phyloP scores from a whole-genome alignment of 2,113 vertebrate species.

The Zosterops hypoxanthus region DNA sequence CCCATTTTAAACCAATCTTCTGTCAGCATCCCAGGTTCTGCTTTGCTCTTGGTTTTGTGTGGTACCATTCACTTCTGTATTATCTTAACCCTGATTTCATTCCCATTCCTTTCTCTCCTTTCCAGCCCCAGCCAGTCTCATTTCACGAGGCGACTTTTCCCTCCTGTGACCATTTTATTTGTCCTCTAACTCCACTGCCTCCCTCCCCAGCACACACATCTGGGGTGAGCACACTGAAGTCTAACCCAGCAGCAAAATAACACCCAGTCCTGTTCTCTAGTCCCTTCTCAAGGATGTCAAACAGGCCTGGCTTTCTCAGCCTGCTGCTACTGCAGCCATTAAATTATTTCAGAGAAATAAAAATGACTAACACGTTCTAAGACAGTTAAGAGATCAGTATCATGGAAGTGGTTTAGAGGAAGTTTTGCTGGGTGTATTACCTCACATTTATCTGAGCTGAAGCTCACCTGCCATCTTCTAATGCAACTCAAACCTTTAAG shows the following conservation, averaged over 20 bases:
- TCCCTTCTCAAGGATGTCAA: background rate
- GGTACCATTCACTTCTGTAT: background rate
- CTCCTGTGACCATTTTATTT: background rate
- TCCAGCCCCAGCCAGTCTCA: background rate
- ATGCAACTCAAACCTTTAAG: background rate
- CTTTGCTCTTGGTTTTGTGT: background rate
- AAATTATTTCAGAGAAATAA: background rate
- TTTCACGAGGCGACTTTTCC: background rate
- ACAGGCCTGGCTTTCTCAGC: background rate
- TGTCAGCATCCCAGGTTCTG: background rate
- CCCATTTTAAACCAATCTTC: background rate
- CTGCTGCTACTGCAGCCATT: background rate
- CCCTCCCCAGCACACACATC: background rate
- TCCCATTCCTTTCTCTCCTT: background rate
- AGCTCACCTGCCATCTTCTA: constrained; percentile 6
- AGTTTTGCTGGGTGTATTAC: background rate
- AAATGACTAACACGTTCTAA: background rate
- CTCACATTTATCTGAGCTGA: background rate
- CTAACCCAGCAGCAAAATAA: background rate
- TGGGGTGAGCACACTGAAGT: background rate
- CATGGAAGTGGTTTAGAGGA: background rate
- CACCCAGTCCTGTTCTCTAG: background rate
- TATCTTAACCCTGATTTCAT: background rate
- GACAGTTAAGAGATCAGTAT: background rate
- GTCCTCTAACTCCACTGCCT: background rate